Percentiles rank a stretch among this genome's conserved stretches.
Evolutionary conservation across 2,888 invertebrate genomes (phyloP).

Genomic region (Eudiplozoon nipponicum): DNA sequence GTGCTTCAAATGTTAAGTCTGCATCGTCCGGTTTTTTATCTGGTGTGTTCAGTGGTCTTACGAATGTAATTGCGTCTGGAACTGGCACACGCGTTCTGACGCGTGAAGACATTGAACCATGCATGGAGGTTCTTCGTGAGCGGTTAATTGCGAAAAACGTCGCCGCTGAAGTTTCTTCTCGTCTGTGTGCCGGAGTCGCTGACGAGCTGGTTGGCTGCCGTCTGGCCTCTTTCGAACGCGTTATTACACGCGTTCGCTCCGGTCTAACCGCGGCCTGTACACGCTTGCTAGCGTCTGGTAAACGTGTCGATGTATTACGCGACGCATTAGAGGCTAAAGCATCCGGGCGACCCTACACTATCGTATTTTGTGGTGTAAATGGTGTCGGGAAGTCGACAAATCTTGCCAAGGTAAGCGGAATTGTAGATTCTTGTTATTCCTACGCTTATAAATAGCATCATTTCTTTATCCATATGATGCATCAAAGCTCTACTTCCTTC

Average conservation of each 20-base stretch:
- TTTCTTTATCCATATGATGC: no score
- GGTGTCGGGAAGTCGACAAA: conserved; percentile 97
- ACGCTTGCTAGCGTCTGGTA: conserved; percentile 62
- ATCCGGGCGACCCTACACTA: conserved; percentile 51
- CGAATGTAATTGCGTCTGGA: no score
- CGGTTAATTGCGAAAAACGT: conserved; percentile 86
- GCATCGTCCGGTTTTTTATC: no score
- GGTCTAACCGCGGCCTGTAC: conserved; percentile 63
- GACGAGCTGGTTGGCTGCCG: conserved; percentile 54
- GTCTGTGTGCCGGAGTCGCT: conserved; percentile 65
- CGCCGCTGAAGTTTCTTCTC: conserved; percentile 64
- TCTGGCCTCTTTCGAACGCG: conserved; percentile 55
- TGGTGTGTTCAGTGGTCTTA: no score
- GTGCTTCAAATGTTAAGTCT: no score
- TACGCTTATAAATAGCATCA: no score
- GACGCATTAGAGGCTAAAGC: conserved; percentile 60
- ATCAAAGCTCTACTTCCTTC: no score
- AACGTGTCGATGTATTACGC: conserved; percentile 69
- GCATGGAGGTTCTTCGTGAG: conserved; percentile 63
- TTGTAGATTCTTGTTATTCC: no score
- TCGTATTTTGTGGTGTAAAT: conserved; percentile 89
- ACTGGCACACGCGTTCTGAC: no score
- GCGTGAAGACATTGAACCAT: conserved; percentile 51
- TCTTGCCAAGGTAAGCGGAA: conserved; percentile 56
- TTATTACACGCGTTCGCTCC: conserved; percentile 39